phyloP scores from a whole-genome alignment of 2,888 invertebrate genomes.

The Nymphalis c-album region DNA sequence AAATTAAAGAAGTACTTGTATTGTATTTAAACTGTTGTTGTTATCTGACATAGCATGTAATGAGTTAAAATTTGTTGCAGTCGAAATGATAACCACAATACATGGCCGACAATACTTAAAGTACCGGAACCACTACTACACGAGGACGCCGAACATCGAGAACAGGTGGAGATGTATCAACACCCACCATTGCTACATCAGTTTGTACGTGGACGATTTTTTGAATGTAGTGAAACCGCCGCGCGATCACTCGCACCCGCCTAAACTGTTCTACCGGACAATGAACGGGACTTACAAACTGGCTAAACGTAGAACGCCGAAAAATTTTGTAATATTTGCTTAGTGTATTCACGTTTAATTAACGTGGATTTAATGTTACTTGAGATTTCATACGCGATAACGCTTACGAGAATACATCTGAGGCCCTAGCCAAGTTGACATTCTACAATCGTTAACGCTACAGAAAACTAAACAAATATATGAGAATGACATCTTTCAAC shows the following conservation, averaged over 20 bases:
- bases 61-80: constrained; percentile 40
- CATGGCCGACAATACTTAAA: constrained; percentile 52
- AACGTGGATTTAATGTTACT: no score
- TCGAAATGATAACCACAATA: constrained; percentile 49
- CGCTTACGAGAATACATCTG: no score
- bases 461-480: no score
- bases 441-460: no score
- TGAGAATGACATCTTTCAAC: no score
- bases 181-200: constrained; percentile 48
- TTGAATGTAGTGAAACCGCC: constrained; percentile 30
- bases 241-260: constrained; percentile 30
- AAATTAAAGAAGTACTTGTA: no score
- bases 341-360: background rate
- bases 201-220: constrained; percentile 40
- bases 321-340: background rate
- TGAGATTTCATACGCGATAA: no score
- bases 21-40: no score
- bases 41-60: background rate
- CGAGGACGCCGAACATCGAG: constrained; percentile 51
- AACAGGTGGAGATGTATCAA: constrained; percentile 54
- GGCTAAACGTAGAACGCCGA: constrained; percentile 15
- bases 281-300: constrained; percentile 29
- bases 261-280: constrained; percentile 29
- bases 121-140: constrained; percentile 60
- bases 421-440: no score